Conservation (phyloP, 2,797 vertebrate species). For the Argya squamiceps region DNA sequence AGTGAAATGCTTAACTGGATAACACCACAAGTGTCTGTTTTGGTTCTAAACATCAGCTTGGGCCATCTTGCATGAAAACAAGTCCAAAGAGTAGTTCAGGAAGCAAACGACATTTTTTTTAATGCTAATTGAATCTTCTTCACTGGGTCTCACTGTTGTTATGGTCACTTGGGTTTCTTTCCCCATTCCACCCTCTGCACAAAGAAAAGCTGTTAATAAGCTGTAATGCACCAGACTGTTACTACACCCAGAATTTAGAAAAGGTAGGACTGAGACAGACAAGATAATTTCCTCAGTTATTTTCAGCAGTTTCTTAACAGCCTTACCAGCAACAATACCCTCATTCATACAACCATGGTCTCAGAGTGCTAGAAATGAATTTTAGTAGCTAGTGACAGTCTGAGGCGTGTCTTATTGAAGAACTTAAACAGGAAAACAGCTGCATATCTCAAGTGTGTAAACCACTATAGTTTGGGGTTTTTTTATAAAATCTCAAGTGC, state of each 20-base stretch:
- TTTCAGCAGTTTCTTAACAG: not conserved
- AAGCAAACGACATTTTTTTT: not conserved
- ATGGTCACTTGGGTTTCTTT: not conserved
- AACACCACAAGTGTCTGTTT: not conserved
- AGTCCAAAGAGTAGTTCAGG: not conserved
- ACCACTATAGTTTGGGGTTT: not conserved
- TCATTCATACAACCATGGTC: not conserved
- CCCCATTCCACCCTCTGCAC: not conserved
- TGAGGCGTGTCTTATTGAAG: not conserved
- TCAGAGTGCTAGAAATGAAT: not conserved
- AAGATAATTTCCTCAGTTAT: not conserved
- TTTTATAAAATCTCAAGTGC: not conserved
- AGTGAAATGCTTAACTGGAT: not conserved
- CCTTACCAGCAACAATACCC: not conserved
- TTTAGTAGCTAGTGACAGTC: not conserved
- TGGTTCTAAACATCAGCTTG: not conserved
- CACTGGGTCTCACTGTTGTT: not conserved
- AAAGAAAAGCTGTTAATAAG: not conserved
- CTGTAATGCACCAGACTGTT: not conserved
- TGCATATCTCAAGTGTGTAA: not conserved
- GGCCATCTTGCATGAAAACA: not conserved
- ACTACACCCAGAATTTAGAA: not conserved
- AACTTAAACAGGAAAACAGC: not conserved
- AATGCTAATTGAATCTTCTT: not conserved
- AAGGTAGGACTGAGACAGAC: not conserved